A percentile compares a stretch with the other conserved stretches of the same genome.
These are phyloP conservation scores for Mus minutoides DNA, from an alignment of 2,797 vertebrate species.

Conservation along the genomic window DNA sequence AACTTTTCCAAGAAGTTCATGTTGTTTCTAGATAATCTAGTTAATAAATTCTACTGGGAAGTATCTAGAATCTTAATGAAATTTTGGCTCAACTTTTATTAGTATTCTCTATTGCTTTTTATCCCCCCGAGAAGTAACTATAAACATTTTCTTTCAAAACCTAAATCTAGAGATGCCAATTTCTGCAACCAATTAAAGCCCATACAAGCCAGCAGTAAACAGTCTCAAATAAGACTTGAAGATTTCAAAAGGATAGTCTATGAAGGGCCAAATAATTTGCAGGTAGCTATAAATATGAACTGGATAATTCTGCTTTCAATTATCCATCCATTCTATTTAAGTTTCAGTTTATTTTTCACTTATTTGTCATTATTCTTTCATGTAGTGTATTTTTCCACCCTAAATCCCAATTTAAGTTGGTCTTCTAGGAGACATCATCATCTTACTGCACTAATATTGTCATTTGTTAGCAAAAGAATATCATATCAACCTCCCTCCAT, in stretches of 20 bases:
- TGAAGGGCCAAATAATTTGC: slow-evolving; percentile 39
- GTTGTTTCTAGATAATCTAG: slow-evolving; percentile 58
- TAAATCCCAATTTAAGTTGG: slow-evolving; percentile 25
- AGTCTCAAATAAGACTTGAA: slow-evolving; percentile 43
- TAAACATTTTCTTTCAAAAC: slow-evolving; percentile 37
- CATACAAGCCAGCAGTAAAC: slow-evolving; percentile 3
- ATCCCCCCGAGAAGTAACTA: slow-evolving; percentile 37
- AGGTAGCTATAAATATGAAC: slow-evolving; percentile 39
- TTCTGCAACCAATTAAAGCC: slow-evolving; percentile 65
- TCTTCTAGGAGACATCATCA: background rate
- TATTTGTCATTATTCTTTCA: background rate
- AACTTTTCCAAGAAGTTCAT: slow-evolving; percentile 52
- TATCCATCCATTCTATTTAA: background rate
- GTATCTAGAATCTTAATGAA: slow-evolving; percentile 47
- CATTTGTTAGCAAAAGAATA: background rate
- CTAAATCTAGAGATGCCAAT: slow-evolving; percentile 19
- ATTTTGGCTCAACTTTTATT: slow-evolving; percentile 53
- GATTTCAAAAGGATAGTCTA: background rate
- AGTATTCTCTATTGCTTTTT: slow-evolving; percentile 46
- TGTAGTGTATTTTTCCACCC: background rate
- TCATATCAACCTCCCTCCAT: background rate
- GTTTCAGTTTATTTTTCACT: slow-evolving; percentile 26
- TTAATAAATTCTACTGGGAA: slow-evolving; percentile 63
- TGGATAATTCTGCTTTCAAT: slow-evolving; percentile 30
- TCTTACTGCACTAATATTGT: background rate